Base-by-base conservation (phyloP, 64 coral and sea anemone genomes). In the Actinia tenebrosa region DNA sequence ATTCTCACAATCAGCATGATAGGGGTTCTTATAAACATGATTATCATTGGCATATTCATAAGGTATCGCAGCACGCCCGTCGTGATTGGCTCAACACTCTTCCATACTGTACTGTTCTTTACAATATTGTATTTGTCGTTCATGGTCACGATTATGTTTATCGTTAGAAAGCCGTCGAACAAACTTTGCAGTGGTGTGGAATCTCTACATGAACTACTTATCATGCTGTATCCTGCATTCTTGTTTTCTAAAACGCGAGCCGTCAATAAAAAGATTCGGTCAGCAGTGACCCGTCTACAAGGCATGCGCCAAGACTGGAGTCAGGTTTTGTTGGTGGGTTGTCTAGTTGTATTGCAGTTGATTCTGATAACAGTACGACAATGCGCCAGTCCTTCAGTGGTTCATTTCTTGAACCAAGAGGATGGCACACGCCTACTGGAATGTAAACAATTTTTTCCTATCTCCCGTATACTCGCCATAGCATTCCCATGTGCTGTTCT, bases 231-330 rank as follows among this genome's bases (percentile, higher is more conserved):
- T 27, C 66, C 93, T 16, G 61, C 86, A 4, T 95, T 92, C 16
- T 78, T 99, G 26, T 63, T 99, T 10, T 82, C 91, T 27, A 95
- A 93, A 89, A 95, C 97, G 45, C 91, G 71, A 60, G 83, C 91
- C 77, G 78, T 63, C 6, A 92, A 82, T 25, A 77, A 66, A 27
- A 88, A 84, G 37, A 63, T 95, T 16, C 62, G 72, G 53, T 91
- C 86, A 90, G 89, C 78, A 44, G 88, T 94, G 71, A 89, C 88
- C 4, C 83, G 50, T 55, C 26, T 89, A 5, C 88, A 44, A 82
- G 77, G 87, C 37, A 84, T 92, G 71, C 84, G 30, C 26, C 20
- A 52, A 27, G 86, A 23, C 5, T 86, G 89, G 79, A 84, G 85
- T 43, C 88, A 92, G 78, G 64, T 91, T 26, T 43, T 77, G 20